Evolutionary conservation across 2,888 invertebrate genomes (phyloP), one percentile per base, ranked within the genome.

Genomic region (Ectemnius cavifrons): DNA sequence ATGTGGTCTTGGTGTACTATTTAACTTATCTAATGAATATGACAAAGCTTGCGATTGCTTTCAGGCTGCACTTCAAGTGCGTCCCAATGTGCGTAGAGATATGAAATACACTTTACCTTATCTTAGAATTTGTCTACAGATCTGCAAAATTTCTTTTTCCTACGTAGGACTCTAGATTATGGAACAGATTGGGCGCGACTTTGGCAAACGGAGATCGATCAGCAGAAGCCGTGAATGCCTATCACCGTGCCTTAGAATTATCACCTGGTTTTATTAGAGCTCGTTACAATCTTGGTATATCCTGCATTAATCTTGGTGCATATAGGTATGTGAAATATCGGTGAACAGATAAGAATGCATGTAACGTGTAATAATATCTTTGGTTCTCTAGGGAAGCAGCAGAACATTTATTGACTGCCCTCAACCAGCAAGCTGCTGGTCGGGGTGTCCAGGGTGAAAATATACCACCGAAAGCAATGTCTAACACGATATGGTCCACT

Each of bases 41-140:
- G 96, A 97, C 84, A 98, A 98, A 92, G 99, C 99, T 14, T 96
- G 96, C 0, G 99, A 99, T 91, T 99, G 99, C 91, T 98, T 99
- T 90, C 94, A 94, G 85, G 94, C 98, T 56, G 99, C 99, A 0
- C 91, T 99, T 14, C 95, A 96, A 91, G 95, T 96, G 14, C 93
- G 94, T 86, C 95, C 94, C n/a, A 92, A 95, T 84, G 95, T 95
- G 91, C 91, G 91, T 90, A 74, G 60, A 52, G 58, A 18, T 28
- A 4, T 14, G 4, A 16, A 16, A 16, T 37, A 37, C 5, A 37
- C 6, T 6, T 56, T n/a, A 49, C n/a, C 20, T 23, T 23, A 23
- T 23, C 13, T 66, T n/a, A 14, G 16, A 52, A 52, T 5, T 16
- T 14, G 16, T 5, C 8, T 5, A 16, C 4, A 16, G 13, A n/a